phyloP scores from a whole-genome alignment of 2,113 vertebrate species.

The Pardalotus punctatus region DNA sequence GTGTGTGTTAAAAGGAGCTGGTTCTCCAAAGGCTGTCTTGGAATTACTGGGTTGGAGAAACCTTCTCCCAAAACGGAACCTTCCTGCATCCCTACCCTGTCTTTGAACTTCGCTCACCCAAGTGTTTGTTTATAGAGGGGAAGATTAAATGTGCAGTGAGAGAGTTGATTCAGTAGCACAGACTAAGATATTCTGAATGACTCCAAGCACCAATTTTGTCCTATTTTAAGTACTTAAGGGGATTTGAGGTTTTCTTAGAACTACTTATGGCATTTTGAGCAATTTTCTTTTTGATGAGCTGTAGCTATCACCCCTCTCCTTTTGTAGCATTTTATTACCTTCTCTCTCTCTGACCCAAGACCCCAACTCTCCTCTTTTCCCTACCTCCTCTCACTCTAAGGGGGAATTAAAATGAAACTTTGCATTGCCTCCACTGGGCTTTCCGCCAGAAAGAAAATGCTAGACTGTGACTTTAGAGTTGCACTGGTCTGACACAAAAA shows the following conservation, averaged over 20 bases:
- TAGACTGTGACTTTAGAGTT: background rate
- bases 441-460: background rate
- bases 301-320: background rate
- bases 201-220: background rate
- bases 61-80: background rate
- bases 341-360: background rate
- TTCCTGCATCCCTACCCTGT: background rate
- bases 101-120: background rate
- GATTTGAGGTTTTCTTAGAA: conserved; percentile 33
- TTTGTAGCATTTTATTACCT: background rate
- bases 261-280: background rate
- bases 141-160: background rate
- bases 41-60: background rate
- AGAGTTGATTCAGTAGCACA: background rate
- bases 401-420: background rate
- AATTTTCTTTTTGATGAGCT: background rate
- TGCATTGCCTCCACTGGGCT: background rate
- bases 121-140: background rate
- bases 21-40: background rate
- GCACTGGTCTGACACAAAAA: background rate
- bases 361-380: background rate
- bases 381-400: background rate
- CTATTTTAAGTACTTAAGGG: background rate
- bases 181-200: background rate
- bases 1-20: background rate